Percentiles rank a stretch among this genome's conserved stretches.
Conservation (phyloP, 2,888 invertebrate species). For the Meta bourneti region DNA sequence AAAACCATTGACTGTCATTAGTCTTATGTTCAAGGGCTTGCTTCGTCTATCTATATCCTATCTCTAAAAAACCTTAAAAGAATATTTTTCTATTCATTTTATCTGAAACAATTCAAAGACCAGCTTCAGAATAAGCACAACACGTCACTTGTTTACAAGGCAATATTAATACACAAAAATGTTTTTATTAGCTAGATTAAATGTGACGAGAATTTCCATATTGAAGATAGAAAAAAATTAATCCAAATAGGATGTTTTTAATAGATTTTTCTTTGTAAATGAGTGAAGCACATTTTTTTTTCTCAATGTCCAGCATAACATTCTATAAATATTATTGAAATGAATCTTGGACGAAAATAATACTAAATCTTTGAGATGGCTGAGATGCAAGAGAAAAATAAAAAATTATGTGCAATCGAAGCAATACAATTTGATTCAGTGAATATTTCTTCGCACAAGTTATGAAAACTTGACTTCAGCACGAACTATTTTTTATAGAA, state of each 20-base stretch:
- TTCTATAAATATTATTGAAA: too few species aligned
- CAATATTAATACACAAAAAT: slow-evolving; percentile 44
- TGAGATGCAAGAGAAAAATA: too few species aligned
- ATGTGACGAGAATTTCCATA: too few species aligned
- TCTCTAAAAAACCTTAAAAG: slow-evolving; percentile 11
- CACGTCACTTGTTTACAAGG: slow-evolving; percentile 59
- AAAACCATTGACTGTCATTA: too few species aligned
- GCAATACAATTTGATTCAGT: slow-evolving; percentile 1
- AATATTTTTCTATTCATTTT: slow-evolving; percentile 48
- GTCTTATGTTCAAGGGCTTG: background rate
- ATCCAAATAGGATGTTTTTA: background rate
- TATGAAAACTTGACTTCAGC: too few species aligned
- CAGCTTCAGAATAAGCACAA: background rate
- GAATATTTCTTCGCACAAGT: background rate
- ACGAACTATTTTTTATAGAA: too few species aligned
- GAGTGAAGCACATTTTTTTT: too few species aligned
- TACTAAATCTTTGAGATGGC: too few species aligned
- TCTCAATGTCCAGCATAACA: too few species aligned
- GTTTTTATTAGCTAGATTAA: slow-evolving; percentile 19
- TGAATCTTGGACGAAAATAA: too few species aligned
- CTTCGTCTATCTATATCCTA: background rate
- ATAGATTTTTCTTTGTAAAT: too few species aligned
- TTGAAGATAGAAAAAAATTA: too few species aligned
- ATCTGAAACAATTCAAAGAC: background rate
- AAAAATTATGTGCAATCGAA: background rate